Evolutionary conservation across 2,113 vertebrate species (phyloP), one percentile per base, ranked within the genome.

Genomic region (Maccullochella peelii): DNA sequence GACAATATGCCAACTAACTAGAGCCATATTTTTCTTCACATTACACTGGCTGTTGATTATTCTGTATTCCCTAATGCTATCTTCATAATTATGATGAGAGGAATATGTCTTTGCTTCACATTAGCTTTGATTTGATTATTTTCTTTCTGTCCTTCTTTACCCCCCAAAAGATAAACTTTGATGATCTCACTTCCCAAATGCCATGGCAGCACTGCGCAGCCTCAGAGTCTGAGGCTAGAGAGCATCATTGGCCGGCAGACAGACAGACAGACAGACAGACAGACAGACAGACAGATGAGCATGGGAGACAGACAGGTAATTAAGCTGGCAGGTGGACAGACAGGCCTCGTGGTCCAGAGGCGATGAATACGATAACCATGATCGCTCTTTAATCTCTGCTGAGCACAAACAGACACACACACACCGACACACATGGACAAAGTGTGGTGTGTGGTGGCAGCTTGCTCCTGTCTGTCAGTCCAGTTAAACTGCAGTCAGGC

Each of bases 181-280:
- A 79, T 91, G 88, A 86, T 93, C 86, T 93, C 76, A 88, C 86
- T 90, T 88, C 88, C 80, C 79, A 94, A 95, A 95, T 94, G 93
- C 88, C 93, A 94, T 42, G n/a, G 72, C 74, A 12, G 68, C 59
- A 90, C 67, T 89, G 92, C 89, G 85, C 91, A 93, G 88, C 80
- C 86, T 88, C 93, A 69, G 67, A 87, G 73, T 87, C 44, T 65
- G 82, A 80, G 77, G 70, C 78, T 65, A 78, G 65, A 47, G 61
- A 77, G 84, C 77, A 73, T 83, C 77, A 76, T 66, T 12, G 40
- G 73, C 84, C 71, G 78, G 86, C 79, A 80, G 82, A 52, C 84
- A 65, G 79, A 15, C 23, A 58, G 61, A 44, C 62, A 73, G 65
- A 79, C 59, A 25, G 44, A 14, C 44, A 44, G 42, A 2, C 42